phyloP scores from a whole-genome alignment of 2,888 invertebrate genomes.

The Halocaridina rubra region DNA sequence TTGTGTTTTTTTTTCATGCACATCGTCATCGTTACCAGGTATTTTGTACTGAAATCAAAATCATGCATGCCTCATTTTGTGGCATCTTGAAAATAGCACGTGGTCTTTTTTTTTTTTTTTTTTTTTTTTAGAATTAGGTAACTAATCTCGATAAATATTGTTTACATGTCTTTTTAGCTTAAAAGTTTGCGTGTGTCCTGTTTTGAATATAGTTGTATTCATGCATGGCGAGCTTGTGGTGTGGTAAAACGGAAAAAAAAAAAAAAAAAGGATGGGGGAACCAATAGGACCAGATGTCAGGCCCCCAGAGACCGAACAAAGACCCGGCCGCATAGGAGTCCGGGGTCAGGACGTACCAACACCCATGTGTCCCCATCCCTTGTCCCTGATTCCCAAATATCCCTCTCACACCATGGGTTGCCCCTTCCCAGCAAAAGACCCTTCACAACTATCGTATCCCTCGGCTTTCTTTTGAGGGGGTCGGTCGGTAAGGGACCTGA shows the following conservation, averaged over 20 bases:
- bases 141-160: background rate
- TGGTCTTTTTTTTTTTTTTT: background rate
- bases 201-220: too few relatives aligned
- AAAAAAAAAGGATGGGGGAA: background rate
- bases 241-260: background rate
- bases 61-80: too few relatives aligned
- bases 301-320: slow-evolving; percentile 33
- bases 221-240: background rate
- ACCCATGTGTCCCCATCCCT: background rate
- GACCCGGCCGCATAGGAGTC: background rate
- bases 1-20: background rate
- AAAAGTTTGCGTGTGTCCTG: too few relatives aligned
- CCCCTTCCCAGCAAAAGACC: background rate
- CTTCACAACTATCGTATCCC: background rate
- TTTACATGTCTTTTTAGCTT: too few relatives aligned
- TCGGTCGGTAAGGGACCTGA: slow-evolving; percentile 33
- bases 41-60: too few relatives aligned
- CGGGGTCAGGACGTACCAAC: background rate
- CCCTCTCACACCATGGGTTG: background rate
- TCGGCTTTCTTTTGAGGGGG: slow-evolving; percentile 46
- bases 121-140: background rate
- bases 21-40: too few relatives aligned
- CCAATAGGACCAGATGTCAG: background rate
- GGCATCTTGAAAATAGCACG: too few relatives aligned
- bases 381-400: background rate